Conservation (phyloP, 2,888 invertebrate genomes). For the Caenorhabditis virilis region DNA sequence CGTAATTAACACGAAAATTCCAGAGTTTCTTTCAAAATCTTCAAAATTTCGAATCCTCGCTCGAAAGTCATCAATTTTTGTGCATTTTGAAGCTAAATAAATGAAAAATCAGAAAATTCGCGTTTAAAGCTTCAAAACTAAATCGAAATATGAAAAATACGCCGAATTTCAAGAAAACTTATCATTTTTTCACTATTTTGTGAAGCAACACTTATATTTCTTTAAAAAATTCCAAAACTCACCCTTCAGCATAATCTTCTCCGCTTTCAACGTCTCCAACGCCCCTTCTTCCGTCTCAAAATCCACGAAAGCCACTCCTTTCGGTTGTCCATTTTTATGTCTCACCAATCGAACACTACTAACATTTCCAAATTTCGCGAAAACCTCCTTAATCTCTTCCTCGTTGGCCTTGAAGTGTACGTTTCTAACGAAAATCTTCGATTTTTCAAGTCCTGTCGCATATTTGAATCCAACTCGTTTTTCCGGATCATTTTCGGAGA, state of each 20-base stretch:
- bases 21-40: too few species aligned
- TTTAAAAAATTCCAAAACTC: constrained; percentile 5
- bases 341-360: constrained; percentile 79
- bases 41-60: too few species aligned
- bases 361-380: constrained; percentile 57
- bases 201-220: not conserved
- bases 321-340: constrained; percentile 81
- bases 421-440: constrained; percentile 87
- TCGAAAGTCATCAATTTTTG: too few species aligned
- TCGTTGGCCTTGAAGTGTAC: constrained; percentile 79
- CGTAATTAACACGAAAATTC: too few species aligned
- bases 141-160: not conserved
- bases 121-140: too few species aligned
- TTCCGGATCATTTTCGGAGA: constrained; percentile 71
- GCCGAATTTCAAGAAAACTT: not conserved
- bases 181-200: not conserved
- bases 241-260: constrained; percentile 31
- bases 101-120: too few species aligned
- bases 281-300: constrained; percentile 76
- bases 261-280: constrained; percentile 48
- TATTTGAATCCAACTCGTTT: constrained; percentile 77
- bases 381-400: constrained; percentile 75
- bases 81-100: too few species aligned
- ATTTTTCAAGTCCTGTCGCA: constrained; percentile 79
- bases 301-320: constrained; percentile 88